phyloP scores from a whole-genome alignment of 2,113 vertebrate species.

The Phodopus roborovskii region DNA sequence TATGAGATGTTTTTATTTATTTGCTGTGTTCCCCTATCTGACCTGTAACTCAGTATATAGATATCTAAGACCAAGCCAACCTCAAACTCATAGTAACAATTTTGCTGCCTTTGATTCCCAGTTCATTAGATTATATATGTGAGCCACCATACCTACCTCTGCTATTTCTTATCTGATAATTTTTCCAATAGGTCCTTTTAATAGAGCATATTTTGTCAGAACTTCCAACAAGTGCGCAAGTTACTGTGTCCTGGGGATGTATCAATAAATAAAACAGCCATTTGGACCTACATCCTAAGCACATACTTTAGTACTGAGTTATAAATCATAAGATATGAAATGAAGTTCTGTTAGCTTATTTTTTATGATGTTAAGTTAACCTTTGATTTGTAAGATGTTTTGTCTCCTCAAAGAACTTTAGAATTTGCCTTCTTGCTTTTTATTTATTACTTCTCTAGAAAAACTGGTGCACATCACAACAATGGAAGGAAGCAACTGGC shows the following conservation, averaged over 20 bases:
- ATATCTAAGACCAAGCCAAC: not conserved
- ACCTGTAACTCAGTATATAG: not conserved
- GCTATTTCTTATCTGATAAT: conserved; percentile 43
- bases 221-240: not conserved
- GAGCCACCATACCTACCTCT: not conserved
- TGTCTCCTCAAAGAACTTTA: conserved; percentile 49
- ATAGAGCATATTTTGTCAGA: not conserved
- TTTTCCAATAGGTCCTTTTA: conserved; percentile 5
- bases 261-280: conserved; percentile 26
- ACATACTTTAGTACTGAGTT: conserved; percentile 19
- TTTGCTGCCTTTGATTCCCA: not conserved
- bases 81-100: not conserved
- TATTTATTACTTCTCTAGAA: conserved; percentile 40
- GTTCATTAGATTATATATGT: not conserved
- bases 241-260: not conserved
- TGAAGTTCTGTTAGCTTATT: not conserved
- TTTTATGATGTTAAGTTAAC: conserved; percentile 14
- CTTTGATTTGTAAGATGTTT: conserved; percentile 60
- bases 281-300: not conserved
- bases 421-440: conserved; percentile 58
- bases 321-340: conserved; percentile 47
- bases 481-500: not conserved
- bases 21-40: not conserved
- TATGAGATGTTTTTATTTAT: not conserved
- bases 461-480: not conserved